A percentile compares a stretch with the other conserved stretches of the same genome.
phyloP scores from a whole-genome alignment of 2,797 vertebrate species.

The Hylomyscus alleni region DNA sequence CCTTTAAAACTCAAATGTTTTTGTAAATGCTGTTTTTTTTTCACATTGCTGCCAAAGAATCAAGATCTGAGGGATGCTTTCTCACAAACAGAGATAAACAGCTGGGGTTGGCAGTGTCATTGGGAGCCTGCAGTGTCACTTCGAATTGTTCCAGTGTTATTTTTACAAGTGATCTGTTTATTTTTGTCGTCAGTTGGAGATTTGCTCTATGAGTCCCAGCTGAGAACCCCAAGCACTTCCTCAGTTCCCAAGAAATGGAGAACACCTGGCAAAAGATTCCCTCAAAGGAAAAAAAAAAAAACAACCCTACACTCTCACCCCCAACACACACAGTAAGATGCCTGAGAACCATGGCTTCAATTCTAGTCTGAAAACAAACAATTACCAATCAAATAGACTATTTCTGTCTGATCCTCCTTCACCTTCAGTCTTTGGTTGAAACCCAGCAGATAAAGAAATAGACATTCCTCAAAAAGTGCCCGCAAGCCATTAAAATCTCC shows the following conservation, averaged over 20 bases:
- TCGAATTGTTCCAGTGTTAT: constrained; percentile 63
- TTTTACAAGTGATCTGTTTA: constrained; percentile 75
- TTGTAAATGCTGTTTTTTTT: background rate
- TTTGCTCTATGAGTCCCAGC: constrained; percentile 63
- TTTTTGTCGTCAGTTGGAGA: constrained; percentile 67
- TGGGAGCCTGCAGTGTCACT: background rate
- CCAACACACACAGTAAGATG: background rate
- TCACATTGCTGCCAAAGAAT: background rate
- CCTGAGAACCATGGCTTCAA: fast-evolving
- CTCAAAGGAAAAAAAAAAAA: background rate
- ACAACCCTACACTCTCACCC: constrained; percentile 21
- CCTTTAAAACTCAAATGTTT: constrained; percentile 12
- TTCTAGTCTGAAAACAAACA: constrained; percentile 82
- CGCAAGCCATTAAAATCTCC: constrained; percentile 87
- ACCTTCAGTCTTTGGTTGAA: constrained; percentile 86
- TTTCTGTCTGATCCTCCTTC: constrained; percentile 81
- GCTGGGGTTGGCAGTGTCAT: constrained; percentile 38
- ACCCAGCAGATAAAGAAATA: constrained; percentile 87
- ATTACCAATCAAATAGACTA: constrained; percentile 79
- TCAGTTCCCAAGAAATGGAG: constrained; percentile 59
- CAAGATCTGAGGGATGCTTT: constrained; percentile 48
- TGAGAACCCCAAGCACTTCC: constrained; percentile 68
- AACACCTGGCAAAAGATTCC: constrained; percentile 74
- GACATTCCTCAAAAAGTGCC: constrained; percentile 70
- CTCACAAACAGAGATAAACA: constrained; percentile 67